phyloP scores from a whole-genome alignment of 2,113 vertebrate genomes.

The Nibea albiflora region DNA sequence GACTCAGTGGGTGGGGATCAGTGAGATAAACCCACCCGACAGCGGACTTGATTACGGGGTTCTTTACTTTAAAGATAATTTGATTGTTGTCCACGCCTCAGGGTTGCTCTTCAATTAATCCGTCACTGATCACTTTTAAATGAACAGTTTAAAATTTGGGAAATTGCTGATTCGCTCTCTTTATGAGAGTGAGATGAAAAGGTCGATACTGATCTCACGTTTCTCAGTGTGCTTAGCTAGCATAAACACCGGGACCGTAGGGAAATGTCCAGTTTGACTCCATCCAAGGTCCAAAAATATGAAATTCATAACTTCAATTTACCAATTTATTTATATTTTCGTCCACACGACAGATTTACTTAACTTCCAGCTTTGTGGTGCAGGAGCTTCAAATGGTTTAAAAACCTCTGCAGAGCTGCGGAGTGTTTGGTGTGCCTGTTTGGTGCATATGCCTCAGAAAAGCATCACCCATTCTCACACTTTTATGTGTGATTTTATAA shows the following conservation, averaged over 20 bases:
- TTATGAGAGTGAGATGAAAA: too few relatives aligned
- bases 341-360: not conserved
- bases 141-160: not conserved
- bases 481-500: slow-evolving; percentile 2
- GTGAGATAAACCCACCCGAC: not conserved
- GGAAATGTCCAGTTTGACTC: too few relatives aligned
- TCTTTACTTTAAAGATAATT: not conserved
- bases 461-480: not conserved
- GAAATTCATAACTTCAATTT: not conserved
- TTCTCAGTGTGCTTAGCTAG: too few relatives aligned
- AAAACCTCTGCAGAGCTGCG: not conserved
- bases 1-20: not conserved
- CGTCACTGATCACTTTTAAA: not conserved
- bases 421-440: too few relatives aligned
- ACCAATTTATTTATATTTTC: not conserved
- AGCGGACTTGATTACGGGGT: not conserved
- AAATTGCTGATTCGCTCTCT: too few relatives aligned
- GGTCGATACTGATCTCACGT: too few relatives aligned
- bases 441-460: not conserved
- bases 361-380: not conserved
- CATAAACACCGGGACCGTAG: too few relatives aligned
- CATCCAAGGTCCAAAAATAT: not conserved
- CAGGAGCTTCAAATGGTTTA: not conserved
- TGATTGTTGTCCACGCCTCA: not conserved
- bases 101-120: not conserved